Conservation (phyloP, 1,140 invertebrate species). For the Euwallacea similis region DNA sequence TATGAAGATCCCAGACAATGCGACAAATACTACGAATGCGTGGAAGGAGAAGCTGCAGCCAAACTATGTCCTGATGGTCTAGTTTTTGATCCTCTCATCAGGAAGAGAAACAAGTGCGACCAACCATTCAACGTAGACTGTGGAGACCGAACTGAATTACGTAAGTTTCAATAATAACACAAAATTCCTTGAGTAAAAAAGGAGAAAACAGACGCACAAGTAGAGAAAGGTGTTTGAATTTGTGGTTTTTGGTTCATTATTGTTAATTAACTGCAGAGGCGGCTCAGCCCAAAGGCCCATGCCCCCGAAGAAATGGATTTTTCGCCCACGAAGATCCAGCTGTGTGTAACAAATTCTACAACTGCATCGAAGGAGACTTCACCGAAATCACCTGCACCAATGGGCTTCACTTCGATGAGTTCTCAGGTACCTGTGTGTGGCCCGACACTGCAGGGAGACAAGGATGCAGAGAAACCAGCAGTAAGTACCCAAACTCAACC, state of each 20-base stretch:
- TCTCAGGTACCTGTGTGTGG: slow-evolving; percentile 84
- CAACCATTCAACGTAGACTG: slow-evolving; percentile 90
- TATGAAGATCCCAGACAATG: slow-evolving; percentile 79
- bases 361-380: slow-evolving; percentile 83
- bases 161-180: slow-evolving; percentile 64
- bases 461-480: slow-evolving; percentile 61
- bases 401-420: slow-evolving; percentile 86
- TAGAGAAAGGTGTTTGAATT: too few relatives aligned
- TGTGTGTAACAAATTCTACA: slow-evolving; percentile 84
- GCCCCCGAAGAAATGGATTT: slow-evolving; percentile 83
- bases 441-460: slow-evolving; percentile 76
- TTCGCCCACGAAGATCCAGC: slow-evolving; percentile 81
- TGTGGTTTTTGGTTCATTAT: too few relatives aligned
- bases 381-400: slow-evolving; percentile 80
- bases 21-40: slow-evolving; percentile 83
- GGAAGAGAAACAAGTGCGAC: slow-evolving; percentile 86
- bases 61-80: slow-evolving; percentile 84
- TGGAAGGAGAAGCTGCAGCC: slow-evolving; percentile 69
- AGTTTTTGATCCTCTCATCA: slow-evolving; percentile 80
- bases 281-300: slow-evolving; percentile 70
- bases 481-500: slow-evolving; percentile 43
- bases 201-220: not conserved
- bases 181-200: not conserved
- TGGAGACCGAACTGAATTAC: slow-evolving; percentile 78
- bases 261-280: slow-evolving; percentile 61